Percentiles rank a stretch among this genome's conserved stretches.
phyloP scores from a whole-genome alignment of 2,113 vertebrate genomes.

The Acrocephalus kingi region DNA sequence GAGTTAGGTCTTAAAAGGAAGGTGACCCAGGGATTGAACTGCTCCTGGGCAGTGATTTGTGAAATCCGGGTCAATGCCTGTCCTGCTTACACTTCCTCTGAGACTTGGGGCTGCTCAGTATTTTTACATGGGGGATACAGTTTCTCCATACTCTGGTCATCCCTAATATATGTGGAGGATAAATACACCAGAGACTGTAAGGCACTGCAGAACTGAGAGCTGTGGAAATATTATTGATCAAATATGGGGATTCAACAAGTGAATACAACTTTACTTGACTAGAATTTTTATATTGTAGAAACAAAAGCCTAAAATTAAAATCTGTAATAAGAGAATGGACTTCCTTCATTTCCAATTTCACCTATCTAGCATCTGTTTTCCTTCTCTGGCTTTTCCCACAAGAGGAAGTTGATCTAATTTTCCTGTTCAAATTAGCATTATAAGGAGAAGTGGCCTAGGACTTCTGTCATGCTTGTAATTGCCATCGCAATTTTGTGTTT shows the following conservation, averaged over 20 bases:
- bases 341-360: not conserved
- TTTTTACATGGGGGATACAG: not conserved
- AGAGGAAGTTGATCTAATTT: slow-evolving; percentile 46
- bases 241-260: not conserved
- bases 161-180: not conserved
- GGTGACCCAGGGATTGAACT: not conserved
- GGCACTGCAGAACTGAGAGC: not conserved
- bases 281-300: not conserved
- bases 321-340: slow-evolving; percentile 4
- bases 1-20: not conserved
- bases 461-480: not conserved
- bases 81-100: not conserved
- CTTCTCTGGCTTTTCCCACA: not conserved
- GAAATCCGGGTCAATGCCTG: not conserved
- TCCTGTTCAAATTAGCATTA: slow-evolving; percentile 32
- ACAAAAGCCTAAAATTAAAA: not conserved
- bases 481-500: not conserved
- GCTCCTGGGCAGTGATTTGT: not conserved
- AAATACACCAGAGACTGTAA: not conserved
- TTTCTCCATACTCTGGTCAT: not conserved
- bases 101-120: not conserved
- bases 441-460: not conserved
- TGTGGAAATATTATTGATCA: accelerated
- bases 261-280: not conserved
- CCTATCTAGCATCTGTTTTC: not conserved